Evolutionary conservation across 2,797 vertebrate genomes (phyloP).

Genomic region (Urosaurus nigricauda): DNA sequence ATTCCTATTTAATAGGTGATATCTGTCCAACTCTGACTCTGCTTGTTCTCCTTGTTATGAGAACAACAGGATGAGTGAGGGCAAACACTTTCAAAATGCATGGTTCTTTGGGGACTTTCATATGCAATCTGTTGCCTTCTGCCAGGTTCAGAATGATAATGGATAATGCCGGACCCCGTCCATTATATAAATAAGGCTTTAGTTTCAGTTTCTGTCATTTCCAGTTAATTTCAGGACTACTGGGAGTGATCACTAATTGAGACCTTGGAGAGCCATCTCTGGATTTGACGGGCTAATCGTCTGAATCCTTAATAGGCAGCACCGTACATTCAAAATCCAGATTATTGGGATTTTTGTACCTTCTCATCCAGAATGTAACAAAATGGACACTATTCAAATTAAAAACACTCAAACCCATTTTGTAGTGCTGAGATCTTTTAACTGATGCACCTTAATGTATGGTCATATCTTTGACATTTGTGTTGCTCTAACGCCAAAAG

Average conservation of each 20-base stretch:
- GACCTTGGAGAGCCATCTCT: not conserved
- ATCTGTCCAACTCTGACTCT: no score
- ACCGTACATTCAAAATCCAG: not conserved
- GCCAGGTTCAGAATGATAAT: not conserved
- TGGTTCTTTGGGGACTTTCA: not conserved
- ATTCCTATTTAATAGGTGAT: not conserved
- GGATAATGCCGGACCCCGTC: not conserved
- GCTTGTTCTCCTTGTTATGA: not conserved
- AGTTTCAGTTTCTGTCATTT: not conserved
- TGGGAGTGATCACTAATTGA: not conserved
- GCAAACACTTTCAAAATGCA: not conserved
- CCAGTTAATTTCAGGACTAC: not conserved
- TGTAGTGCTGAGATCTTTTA: not conserved
- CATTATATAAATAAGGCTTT: not conserved
- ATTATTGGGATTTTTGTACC: not conserved
- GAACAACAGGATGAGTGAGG: not conserved
- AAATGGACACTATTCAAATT: not conserved
- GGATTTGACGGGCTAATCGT: not conserved
- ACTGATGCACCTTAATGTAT: not conserved
- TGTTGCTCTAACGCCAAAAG: not conserved
- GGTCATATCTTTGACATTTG: not conserved
- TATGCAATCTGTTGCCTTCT: not conserved
- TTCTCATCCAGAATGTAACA: conserved; percentile 14
- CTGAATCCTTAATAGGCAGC: not conserved
- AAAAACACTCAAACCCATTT: not conserved